Evolutionary conservation across 1,140 invertebrate species (phyloP), one percentile per base, ranked within the genome.

Genomic region (Nomia melanderi): DNA sequence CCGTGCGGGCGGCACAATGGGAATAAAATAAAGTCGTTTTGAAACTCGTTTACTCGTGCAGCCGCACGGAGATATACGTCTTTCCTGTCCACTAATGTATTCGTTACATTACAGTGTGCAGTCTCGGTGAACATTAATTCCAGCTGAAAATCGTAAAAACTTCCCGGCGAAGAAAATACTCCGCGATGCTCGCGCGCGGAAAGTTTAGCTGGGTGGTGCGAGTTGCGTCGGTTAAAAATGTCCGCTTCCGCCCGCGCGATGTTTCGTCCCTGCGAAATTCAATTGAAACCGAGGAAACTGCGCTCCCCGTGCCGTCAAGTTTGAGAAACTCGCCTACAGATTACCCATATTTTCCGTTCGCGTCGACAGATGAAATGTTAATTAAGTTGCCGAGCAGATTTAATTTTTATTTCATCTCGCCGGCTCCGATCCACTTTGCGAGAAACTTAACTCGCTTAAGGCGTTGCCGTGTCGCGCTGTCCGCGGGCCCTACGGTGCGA

Each of bases 321-420:
- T 74, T 39, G 33, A 41, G 62, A 9, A 56, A 56, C 36, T 66
- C 12, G 5, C 23, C 11, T 11, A 39, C 62, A 36, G 41, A 20
- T 64, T 36, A 23, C 3, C 17, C 12, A 25, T 29, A 57, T 39
- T 41, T 75, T 44, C 50, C 33, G 4, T 27, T 31, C 12, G 29
- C 33, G 14, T n/a, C 27, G 14, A 74, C 50, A 33, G 64, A 67
- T 76, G 54, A 69, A 76, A 69, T 6, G 54, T 76, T 76, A 76
- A 76, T 76, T 59, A 47, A 76, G 67, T 76, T 31, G 64, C 12
- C 9, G 11, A 47, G 14, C 27, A 20, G 54, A 76, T 76, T 76
- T 67, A 47, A 76, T 76, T 76, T 69, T 76, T 69, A 67, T 76
- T 69, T 69, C 63, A 67, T 57, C 63, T 56, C 47, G 4, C 27